These are phyloP conservation scores for Sinocyclocheilus anophthalmus DNA, from an alignment of 2,113 vertebrate species.

Conservation along the genomic window DNA sequence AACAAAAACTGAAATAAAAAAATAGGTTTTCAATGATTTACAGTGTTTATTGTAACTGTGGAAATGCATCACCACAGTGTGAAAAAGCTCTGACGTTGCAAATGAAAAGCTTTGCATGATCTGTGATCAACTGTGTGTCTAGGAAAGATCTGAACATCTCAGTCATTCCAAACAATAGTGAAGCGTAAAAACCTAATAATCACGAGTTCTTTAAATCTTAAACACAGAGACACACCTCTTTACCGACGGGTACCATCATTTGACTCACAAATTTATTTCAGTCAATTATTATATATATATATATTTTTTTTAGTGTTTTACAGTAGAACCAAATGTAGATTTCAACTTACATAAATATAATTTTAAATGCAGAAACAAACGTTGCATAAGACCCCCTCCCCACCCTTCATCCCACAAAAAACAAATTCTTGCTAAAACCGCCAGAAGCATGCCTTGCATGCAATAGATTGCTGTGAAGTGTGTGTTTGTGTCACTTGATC, in stretches of 20 bases:
- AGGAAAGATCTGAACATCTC: not conserved
- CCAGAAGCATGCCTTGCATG: slow-evolving; percentile 48
- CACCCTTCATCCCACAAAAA: not conserved
- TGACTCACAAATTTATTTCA: not conserved
- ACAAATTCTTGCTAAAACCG: not conserved
- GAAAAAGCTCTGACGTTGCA: not conserved
- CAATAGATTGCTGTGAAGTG: slow-evolving; percentile 26
- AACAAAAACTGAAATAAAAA: too few species aligned
- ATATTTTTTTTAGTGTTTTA: too few species aligned
- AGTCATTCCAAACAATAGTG: slow-evolving; percentile 42
- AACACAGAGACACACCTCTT: not conserved
- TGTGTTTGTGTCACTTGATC: slow-evolving; percentile 61
- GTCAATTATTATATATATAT: not conserved
- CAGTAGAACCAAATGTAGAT: not conserved
- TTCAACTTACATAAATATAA: not conserved
- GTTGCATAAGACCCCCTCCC: not conserved
- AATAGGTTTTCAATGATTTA: too few species aligned
- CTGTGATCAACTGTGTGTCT: not conserved
- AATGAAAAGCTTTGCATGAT: not conserved
- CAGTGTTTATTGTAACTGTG: too few species aligned
- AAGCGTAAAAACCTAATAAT: not conserved
- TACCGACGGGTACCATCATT: not conserved
- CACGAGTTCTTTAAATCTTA: not conserved
- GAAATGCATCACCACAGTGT: too few species aligned
- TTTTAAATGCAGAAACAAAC: not conserved